These are phyloP conservation scores for Bovichtus diacanthus DNA, from an alignment of 2,797 vertebrate genomes.

Conservation along the genomic window DNA sequence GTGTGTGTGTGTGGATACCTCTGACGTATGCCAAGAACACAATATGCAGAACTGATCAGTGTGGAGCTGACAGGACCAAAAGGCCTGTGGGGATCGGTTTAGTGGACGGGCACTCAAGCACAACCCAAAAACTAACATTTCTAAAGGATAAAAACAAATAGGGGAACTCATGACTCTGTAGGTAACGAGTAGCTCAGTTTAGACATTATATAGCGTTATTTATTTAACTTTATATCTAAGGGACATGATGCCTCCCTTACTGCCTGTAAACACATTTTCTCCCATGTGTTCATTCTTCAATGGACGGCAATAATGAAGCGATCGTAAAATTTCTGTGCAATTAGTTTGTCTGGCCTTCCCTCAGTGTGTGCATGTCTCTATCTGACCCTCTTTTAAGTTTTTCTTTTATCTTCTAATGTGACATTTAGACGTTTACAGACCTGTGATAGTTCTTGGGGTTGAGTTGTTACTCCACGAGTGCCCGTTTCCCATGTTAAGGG, in stretches of 20 bases:
- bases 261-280: slow-evolving; percentile 24
- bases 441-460: slow-evolving; percentile 9
- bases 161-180: slow-evolving; percentile 28
- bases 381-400: neutral
- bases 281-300: slow-evolving; percentile 24
- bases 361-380: slow-evolving; percentile 5
- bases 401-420: slow-evolving; percentile 33
- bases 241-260: slow-evolving; percentile 15
- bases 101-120: slow-evolving; percentile 76
- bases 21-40: slow-evolving; percentile 88
- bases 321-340: slow-evolving; percentile 41
- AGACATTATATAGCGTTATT: slow-evolving; percentile 70
- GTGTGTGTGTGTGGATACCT: slow-evolving; percentile 52
- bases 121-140: slow-evolving; percentile 67
- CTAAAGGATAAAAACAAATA: neutral
- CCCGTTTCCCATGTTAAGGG: slow-evolving; percentile 74
- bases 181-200: slow-evolving; percentile 41
- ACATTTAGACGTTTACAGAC: slow-evolving; percentile 57
- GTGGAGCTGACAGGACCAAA: slow-evolving; percentile 88
- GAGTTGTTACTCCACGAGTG: slow-evolving; percentile 72
- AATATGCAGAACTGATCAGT: slow-evolving; percentile 85
- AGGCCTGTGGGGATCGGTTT: slow-evolving; percentile 60
- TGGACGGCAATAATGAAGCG: slow-evolving; percentile 66
- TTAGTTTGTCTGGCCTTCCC: slow-evolving; percentile 2
- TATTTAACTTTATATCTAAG: slow-evolving; percentile 49